phyloP scores from a whole-genome alignment of 2,113 vertebrate species.

The Piaya cayana region DNA sequence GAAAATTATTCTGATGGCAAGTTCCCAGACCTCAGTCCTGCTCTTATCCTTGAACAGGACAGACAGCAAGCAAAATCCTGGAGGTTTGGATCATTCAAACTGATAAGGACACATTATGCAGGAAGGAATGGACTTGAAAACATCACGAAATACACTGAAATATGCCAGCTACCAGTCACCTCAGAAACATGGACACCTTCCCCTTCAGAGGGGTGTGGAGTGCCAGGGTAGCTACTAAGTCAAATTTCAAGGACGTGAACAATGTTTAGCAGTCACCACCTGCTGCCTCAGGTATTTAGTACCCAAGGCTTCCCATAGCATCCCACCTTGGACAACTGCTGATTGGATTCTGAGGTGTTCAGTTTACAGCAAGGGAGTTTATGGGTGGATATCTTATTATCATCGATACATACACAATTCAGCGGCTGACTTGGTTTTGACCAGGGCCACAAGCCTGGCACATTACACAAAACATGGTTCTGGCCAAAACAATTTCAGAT shows the following conservation, averaged over 20 bases:
- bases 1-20: not conserved
- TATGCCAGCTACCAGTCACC: not conserved
- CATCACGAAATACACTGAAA: not conserved
- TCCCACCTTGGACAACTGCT: not conserved
- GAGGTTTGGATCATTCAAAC: not conserved
- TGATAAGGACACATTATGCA: not conserved
- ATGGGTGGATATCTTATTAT: not conserved
- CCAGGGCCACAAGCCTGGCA: not conserved
- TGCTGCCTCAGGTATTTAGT: not conserved
- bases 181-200: not conserved
- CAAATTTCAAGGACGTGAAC: not conserved
- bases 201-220: not conserved
- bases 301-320: not conserved
- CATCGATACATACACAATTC: not conserved
- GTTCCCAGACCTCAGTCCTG: not conserved
- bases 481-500: constrained; percentile 1
- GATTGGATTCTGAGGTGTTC: not conserved
- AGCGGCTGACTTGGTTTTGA: not conserved
- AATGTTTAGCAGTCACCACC: not conserved
- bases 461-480: not conserved
- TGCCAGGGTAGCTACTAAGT: not conserved
- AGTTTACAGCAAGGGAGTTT: not conserved
- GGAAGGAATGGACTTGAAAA: not conserved
- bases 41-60: not conserved
- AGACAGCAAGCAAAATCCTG: not conserved